Evolutionary conservation across 2,888 invertebrate genomes (phyloP), one percentile per base, ranked within the genome.

Genomic region (Orchesella flavescens): DNA sequence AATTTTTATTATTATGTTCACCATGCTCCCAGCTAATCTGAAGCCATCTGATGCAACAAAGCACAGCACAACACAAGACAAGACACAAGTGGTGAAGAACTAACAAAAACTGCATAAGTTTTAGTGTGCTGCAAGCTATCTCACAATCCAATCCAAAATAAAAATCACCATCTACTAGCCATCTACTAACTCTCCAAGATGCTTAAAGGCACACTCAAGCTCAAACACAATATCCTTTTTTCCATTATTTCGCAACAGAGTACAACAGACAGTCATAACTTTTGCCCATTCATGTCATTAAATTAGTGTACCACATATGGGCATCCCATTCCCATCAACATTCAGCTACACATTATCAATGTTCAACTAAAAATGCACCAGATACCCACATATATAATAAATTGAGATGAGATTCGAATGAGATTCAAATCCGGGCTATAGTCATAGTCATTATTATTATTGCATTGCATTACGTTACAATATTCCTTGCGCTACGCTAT

Each of bases 211-310:
- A 72, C 55, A 44, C n/a, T n/a, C n/a, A n/a, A n/a, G n/a, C n/a
- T n/a, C n/a, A n/a, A n/a, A n/a, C 23, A 73, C 19, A 19, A 57
- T 57, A 66, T 46, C 53, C 65, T 65, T 66, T 49, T 71, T 59
- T 55, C 55, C 34, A 21, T 7, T 24, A 59, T 79, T 79, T 72
- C 72, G 79, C 72, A 79, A 79, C 66, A 55, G 59, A 77, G 34
- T 34, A n/a, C n/a, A 53, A 79, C 43, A 66, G 44, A 79, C 43
- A 66, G 44, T 72, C 79, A 72, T 79, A 79, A 72, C 72, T 72
- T 79, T 79, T 72, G 79, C 79, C 61, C 79, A 66, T 79, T 79
- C 79, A 72, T 63, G 79, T 65, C 66, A 72, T 72, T 79, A 79
- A 79, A 79, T 79, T 79, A 79, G 65, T 55, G 71, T 53, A 63